A percentile compares a stretch with the other conserved stretches of the same genome.
These are phyloP conservation scores for Napeogenes sylphis DNA, from an alignment of 2,888 invertebrate genomes.

Conservation along the genomic window DNA sequence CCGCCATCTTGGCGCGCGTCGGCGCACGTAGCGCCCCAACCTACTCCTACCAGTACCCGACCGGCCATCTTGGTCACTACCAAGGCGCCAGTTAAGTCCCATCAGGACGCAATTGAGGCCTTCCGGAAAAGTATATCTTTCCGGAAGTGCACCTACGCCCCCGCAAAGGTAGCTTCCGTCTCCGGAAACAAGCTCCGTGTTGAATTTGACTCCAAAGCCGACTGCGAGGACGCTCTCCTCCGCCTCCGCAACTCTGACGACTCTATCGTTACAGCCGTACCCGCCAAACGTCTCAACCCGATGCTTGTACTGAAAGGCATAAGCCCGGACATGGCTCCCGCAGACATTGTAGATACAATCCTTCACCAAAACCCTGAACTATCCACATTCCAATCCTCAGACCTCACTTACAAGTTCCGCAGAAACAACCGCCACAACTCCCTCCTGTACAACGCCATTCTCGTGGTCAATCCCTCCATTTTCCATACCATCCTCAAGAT, in stretches of 20 bases:
- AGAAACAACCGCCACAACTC: neutral
- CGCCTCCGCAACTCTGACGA: no score
- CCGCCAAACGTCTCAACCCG: neutral
- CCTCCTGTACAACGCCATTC: neutral
- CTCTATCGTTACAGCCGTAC: neutral
- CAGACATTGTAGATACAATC: neutral
- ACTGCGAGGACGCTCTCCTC: no score
- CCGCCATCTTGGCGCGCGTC: no score
- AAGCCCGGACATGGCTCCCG: neutral
- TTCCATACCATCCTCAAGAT: no score
- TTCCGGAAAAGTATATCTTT: neutral
- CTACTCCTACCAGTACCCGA: no score
- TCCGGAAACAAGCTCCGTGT: neutral
- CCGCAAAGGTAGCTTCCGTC: neutral
- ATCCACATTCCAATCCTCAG: neutral
- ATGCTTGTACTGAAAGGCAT: neutral
- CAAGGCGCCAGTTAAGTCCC: neutral
- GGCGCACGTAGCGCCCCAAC: no score
- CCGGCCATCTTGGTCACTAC: neutral
- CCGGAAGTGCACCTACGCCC: neutral
- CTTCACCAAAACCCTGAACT: neutral
- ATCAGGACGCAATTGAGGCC: neutral
- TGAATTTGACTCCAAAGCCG: no score
- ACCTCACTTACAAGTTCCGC: neutral
- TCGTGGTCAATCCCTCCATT: no score